Evolutionary conservation across 2,888 invertebrate genomes (phyloP), one percentile per base, ranked within the genome.

Genomic region (Chaetogeoica ovagalla): DNA sequence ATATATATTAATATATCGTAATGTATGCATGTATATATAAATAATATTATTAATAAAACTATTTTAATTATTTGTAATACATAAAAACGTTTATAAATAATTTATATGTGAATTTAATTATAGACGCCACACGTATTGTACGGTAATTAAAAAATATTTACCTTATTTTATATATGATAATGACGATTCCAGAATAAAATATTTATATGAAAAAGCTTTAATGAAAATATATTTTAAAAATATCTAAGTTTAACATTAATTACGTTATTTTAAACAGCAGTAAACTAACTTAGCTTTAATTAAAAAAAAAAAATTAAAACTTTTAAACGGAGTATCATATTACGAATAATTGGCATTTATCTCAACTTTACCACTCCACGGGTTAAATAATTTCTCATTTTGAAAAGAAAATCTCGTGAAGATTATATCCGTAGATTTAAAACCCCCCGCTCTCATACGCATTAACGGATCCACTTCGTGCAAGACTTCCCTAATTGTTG

Each of bases 331-430:
- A 66, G 39, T 21, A 39, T 43, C 39, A 23, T 37, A 57, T 75
- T 43, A 11, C 21, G 39, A 75, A 65, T 75, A 66, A 75, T 75
- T 75, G 57, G 43, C 57, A 66, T 43, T 75, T 66, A 66, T 75
- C 66, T 57, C 57, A 21, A 21, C 23, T 21, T 23, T 65, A 23
- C 37, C 55, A 74, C 65, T 74, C 75, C 23, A 30, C 9, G 7
- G 39, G 55, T 65, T 74, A 74, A 74, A 74, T 59, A 57, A 23
- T 66, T 23, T 39, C 23, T 43, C 23, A 21, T 75, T 66, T 75
- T 57, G 43, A 66, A 66, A 19, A 66, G 75, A 59, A 66, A 66
- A 75, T 75, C 66, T 75, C 66, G 13, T 57, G 19, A 57, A 75
- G 65, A 75, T 75, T 75, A 66, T 66, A 23, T 43, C 17, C 57